Evolutionary conservation across 2,888 invertebrate species (phyloP).

Genomic region (Noctua janthe): DNA sequence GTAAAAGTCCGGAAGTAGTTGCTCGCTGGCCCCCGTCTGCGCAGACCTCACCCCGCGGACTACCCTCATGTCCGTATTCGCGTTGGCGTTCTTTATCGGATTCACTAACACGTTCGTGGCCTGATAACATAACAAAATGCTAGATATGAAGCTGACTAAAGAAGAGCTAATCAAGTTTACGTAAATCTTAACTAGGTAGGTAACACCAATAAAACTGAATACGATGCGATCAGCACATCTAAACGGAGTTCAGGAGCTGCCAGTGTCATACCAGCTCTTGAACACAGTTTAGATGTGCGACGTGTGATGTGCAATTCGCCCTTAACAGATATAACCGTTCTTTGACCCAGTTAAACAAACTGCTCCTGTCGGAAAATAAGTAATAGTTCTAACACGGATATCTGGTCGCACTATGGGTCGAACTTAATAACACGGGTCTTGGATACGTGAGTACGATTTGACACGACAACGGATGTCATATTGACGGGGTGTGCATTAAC

Average conservation of each 20-base stretch:
- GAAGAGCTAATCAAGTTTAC: background rate
- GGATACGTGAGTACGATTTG: background rate
- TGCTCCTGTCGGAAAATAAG: background rate
- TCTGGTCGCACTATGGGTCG: background rate
- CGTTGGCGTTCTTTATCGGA: conserved; percentile 93
- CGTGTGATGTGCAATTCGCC: background rate
- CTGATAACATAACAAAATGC: conserved; percentile 81
- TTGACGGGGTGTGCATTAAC: no score
- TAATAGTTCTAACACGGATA: background rate
- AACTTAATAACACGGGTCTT: background rate
- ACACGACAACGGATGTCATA: no score
- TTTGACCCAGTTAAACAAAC: background rate
- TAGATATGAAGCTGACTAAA: background rate
- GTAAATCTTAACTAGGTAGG: background rate
- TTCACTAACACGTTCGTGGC: conserved; percentile 92
- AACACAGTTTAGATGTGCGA: background rate
- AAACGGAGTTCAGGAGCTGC: background rate
- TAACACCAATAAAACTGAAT: background rate
- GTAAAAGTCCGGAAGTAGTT: conserved; percentile 97
- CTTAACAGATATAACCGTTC: background rate
- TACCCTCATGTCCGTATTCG: conserved; percentile 91
- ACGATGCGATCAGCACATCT: background rate
- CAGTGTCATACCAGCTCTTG: background rate
- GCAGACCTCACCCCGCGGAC: conserved; percentile 93
- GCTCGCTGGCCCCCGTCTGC: conserved; percentile 93